Evolutionary conservation across 2,113 vertebrate genomes (phyloP), one percentile per base, ranked within the genome.

Genomic region (Brachyhypopomus occidentalis): DNA sequence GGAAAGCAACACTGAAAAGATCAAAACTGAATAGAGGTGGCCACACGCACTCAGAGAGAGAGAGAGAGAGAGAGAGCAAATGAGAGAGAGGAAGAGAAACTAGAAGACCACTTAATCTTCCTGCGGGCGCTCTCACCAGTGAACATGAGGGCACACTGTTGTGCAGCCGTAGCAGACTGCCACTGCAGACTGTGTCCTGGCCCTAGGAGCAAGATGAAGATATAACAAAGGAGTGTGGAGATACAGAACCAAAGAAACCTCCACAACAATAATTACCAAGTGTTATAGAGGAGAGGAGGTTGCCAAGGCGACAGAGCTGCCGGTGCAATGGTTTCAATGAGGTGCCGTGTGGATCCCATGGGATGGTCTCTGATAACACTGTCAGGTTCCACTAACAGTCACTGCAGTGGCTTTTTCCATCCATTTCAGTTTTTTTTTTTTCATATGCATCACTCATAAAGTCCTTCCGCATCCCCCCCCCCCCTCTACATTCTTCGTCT

Each of bases 281-380:
- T 70, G 19, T 70, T 70, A 41, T 70, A 70, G 38, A 41, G 66
- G 66, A 70, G 20, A 22, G 66, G 38, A 70, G 36, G 66, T 70
- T 70, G 66, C 66, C 66, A 70, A 70, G 66, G 66, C 36, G 66
- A 70, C 66, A 70, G 66, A 70, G 34, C 23, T 70, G 66, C 20
- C 66, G 20, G 66, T n/a, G 66, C 66, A 70, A 41, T 41, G 36
- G 66, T 70, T 41, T 70, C 66, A 70, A 69, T 69, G 66, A 69
- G 66, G 66, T 38, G 5, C 66, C 20, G 66, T 38, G 58, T 59
- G 36, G 22, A 19, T 76, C 56, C 41, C 56, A 69, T 41, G 41
- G 58, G 78, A 41, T 27, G 36, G 34, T n/a, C 36, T 70, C 36
- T 70, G 36, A 41, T 70, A 58, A 76, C 19, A 63, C 36, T 63